Base-by-base conservation (phyloP, 2,113 vertebrate species). In the Pleuronectes platessa region DNA sequence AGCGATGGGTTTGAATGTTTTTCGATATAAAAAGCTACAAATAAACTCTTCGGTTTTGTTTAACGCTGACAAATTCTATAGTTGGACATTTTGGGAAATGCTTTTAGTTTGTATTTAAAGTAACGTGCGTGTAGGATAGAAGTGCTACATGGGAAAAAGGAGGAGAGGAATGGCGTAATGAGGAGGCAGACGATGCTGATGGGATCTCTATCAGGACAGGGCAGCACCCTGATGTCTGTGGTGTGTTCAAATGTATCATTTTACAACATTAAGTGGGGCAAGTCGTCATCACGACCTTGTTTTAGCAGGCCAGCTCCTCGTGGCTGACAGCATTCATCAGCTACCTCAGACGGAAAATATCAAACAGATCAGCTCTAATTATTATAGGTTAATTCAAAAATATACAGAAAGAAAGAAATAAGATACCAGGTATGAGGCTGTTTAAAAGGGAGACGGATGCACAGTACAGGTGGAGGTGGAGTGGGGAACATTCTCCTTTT, bases 301-400 rank as follows among this genome's bases (percentile, higher is more conserved):
- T 54, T 54, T 21, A 54, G 51, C 20, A 7, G 0, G 18, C 20
- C 51, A 54, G 20, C 51, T 54, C 51, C 20, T 49, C 45, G 5
- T 18, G 15, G 15, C 14, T 18, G 71, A 49, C 58, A 68, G 54
- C 51, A 47, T 65, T 76, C 23, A 81, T 83, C 55, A 72, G n/a
- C 54, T 45, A 60, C 35, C 20, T 45, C 54, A 37, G 12, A 24
- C 27, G 31, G 31, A 47, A 73, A 55, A 86, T 23, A 71, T 68
- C 56, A 51, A 79, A 9, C 2, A 0, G 12, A 47, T 20, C 31
- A 49, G 58, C 5, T 80, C 58, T 70, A 76, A 72, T 78, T 17
- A 40, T 47, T 18, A 49, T 6, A 18, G 3, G 40, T 11, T 42
- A 13, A 42, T 13, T 26, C 13, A 42, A 35, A 69, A 54, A 12